These are phyloP conservation scores for Erebia epiphron DNA, from an alignment of 2,888 invertebrate genomes.

Conservation along the genomic window DNA sequence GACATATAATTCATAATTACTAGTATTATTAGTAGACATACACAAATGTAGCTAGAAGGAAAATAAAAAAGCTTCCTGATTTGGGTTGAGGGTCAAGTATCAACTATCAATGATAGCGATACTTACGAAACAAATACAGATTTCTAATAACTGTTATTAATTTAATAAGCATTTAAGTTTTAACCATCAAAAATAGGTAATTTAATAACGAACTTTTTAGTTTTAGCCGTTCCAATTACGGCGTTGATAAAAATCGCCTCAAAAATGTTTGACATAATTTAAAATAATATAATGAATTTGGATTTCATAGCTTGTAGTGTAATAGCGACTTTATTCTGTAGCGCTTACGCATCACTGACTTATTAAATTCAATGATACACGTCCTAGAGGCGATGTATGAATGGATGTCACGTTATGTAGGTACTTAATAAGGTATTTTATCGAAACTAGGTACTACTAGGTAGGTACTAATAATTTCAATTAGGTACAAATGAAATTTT, in stretches of 20 bases:
- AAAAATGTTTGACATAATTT: slow-evolving; percentile 10
- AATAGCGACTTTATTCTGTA: slow-evolving; percentile 18
- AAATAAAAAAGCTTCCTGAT: not conserved
- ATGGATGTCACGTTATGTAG: no score
- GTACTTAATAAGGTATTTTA: no score
- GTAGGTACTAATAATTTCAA: no score
- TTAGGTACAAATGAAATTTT: no score
- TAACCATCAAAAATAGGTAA: not conserved
- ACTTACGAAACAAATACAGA: not conserved
- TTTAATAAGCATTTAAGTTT: not conserved
- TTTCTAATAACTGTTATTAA: not conserved
- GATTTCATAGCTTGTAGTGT: slow-evolving; percentile 37
- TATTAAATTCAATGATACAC: slow-evolving; percentile 9
- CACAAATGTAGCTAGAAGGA: not conserved
- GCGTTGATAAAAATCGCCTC: slow-evolving; percentile 7
- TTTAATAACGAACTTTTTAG: not conserved
- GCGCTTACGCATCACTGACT: slow-evolving; percentile 16
- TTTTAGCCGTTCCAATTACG: slow-evolving; percentile 10
- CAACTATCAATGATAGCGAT: not conserved
- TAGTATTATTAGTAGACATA: not conserved
- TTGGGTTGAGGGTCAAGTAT: not conserved
- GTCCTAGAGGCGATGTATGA: no score
- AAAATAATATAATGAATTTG: not conserved
- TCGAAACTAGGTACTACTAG: no score
- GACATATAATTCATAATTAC: no score